Percentiles rank a stretch among this genome's conserved stretches.
Evolutionary conservation across 2,797 vertebrate species (phyloP).

Genomic region (Platalea minor): DNA sequence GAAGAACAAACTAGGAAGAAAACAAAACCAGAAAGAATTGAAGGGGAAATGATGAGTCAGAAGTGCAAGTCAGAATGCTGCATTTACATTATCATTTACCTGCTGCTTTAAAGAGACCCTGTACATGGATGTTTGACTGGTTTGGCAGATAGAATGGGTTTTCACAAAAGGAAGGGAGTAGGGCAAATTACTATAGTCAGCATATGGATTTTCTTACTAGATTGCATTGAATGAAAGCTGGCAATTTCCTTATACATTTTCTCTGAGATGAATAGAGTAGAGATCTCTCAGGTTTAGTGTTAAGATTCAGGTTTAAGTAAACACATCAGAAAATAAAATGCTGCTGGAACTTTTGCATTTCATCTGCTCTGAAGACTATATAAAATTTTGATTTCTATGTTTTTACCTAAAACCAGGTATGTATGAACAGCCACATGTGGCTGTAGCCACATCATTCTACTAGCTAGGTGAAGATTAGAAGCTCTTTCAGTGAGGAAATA

Average conservation of each 20-base stretch:
- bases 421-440: neutral
- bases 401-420: neutral
- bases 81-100: neutral
- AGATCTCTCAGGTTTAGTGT: neutral
- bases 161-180: neutral
- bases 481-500: neutral
- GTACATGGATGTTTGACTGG: neutral
- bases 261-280: neutral
- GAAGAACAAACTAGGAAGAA: neutral
- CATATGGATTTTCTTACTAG: neutral
- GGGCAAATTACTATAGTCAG: neutral
- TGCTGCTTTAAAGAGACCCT: neutral
- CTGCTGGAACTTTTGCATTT: neutral
- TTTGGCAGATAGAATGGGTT: neutral
- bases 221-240: neutral
- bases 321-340: neutral
- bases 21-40: neutral
- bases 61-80: neutral
- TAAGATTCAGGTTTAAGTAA: neutral
- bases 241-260: neutral
- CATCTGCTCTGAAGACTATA: neutral
- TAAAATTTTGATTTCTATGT: neutral
- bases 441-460: neutral
- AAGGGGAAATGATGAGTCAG: neutral
- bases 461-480: neutral